phyloP scores from a whole-genome alignment of 2,888 invertebrate genomes.

The Lasiommata megera region DNA sequence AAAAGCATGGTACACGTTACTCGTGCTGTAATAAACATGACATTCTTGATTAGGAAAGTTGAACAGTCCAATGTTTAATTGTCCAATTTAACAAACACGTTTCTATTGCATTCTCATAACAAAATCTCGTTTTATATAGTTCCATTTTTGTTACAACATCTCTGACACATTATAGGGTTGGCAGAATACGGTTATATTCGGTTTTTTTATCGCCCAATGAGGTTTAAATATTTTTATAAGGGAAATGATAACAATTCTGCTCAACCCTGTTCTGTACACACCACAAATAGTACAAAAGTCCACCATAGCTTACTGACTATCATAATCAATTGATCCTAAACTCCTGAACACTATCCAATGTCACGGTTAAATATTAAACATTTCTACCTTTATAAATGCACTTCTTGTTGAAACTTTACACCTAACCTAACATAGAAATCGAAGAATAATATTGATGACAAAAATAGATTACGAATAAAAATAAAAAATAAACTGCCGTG shows the following conservation, averaged over 20 bases:
- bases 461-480: conserved; percentile 14
- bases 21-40: conserved; percentile 14
- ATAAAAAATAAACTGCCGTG: conserved; percentile 22
- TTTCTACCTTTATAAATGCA: conserved; percentile 77
- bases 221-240: not conserved
- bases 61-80: conserved; percentile 9
- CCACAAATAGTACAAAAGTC: conserved; percentile 77
- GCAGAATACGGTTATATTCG: conserved; percentile 12
- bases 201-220: not conserved
- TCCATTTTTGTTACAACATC: conserved; percentile 11
- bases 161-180: conserved; percentile 31
- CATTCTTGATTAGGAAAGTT: conserved; percentile 11
- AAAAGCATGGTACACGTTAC: conserved; percentile 14
- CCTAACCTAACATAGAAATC: conserved; percentile 52
- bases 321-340: conserved; percentile 57
- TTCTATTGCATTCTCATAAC: conserved; percentile 8
- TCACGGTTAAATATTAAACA: conserved; percentile 65
- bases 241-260: conserved; percentile 44
- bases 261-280: conserved; percentile 59
- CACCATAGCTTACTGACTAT: conserved; percentile 59
- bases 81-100: conserved; percentile 1
- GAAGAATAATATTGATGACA: conserved; percentile 20
- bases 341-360: conserved; percentile 69
- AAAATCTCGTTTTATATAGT: conserved; percentile 11
- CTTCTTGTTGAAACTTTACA: conserved; percentile 69